Conservation (phyloP, 2,113 vertebrate genomes). For the Deroptyus accipitrinus region DNA sequence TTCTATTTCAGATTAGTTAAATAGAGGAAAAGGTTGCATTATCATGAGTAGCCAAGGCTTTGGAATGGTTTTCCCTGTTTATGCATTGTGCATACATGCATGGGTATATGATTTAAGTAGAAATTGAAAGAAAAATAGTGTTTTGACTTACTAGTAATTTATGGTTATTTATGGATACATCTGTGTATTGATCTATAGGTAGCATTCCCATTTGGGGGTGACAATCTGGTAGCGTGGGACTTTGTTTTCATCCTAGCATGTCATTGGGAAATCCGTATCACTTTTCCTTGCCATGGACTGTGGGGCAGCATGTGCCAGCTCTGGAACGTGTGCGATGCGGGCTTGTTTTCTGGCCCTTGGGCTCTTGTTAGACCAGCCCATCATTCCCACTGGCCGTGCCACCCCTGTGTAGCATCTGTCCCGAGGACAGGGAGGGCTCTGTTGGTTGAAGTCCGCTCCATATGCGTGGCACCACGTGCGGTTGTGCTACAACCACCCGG, state of each 20-base stretch:
- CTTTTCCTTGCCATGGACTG: neutral
- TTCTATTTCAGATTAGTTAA: neutral
- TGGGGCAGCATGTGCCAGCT: neutral
- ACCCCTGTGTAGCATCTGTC: fast-evolving
- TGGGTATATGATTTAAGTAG: fast-evolving
- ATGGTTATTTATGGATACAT: neutral
- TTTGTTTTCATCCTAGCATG: neutral
- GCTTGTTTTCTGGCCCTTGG: neutral
- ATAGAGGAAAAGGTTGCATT: neutral
- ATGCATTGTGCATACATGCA: fast-evolving
- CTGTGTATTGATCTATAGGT: neutral
- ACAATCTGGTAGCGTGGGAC: fast-evolving
- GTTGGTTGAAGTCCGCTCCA: neutral
- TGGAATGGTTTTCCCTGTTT: neutral
- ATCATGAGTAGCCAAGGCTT: neutral
- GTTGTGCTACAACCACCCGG: neutral
- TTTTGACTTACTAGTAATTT: neutral
- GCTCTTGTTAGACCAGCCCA: neutral
- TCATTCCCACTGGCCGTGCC: fast-evolving
- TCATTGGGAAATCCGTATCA: neutral
- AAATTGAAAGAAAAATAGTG: neutral
- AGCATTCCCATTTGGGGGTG: neutral
- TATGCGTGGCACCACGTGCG: neutral
- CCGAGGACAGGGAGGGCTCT: neutral
- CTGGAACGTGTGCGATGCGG: fast-evolving